Evolutionary conservation across 2,113 vertebrate species (phyloP), one percentile per base, ranked within the genome.

Genomic region (Nesoenas mayeri): DNA sequence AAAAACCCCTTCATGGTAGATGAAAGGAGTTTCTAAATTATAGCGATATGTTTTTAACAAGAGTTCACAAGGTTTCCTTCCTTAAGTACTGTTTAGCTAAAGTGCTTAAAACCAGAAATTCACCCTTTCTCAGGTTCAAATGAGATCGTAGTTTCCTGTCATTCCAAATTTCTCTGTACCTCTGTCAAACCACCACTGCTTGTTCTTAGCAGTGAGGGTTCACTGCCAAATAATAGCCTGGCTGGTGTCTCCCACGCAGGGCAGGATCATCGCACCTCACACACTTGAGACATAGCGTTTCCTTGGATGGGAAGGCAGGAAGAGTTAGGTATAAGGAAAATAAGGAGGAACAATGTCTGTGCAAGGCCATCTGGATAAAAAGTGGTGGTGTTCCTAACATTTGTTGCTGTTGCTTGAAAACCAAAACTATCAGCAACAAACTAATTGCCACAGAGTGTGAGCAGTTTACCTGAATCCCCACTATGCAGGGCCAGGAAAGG

Each of bases 11-110:
- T 96, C 80, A 92, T 92, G 86, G 58, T 79, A 94, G 93, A 96
- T 96, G 88, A 97, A 97, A 95, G 92, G 70, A 84, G 22, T 79
- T 94, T 47, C 48, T 96, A 91, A 96, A 96, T 93, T 94, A 92
- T 3, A 93, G 85, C 80, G 91, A 62, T 82, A 72, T 15, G 65
- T 94, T 95, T 96, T 92, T 96, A 95, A 91, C 65, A 88, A 47
- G 86, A 89, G 88, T 93, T 94, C 95, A 96, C 53, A 92, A 92
- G 54, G 73, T 86, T 93, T 94, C 57, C 79, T 91, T 93, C 83
- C 92, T 90, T 78, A 67, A 86, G 11, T 3, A 50, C 50, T 92
- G 90, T 94, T 90, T 90, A 92, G 90, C 93, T 86, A 81, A 81
- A 85, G 77, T 42, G 13, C 36, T 84, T 92, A 80, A 86, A 84